Percentiles rank a stretch among this genome's conserved stretches.
Conservation (phyloP, 2,113 vertebrate species). For the Chauna torquata region DNA sequence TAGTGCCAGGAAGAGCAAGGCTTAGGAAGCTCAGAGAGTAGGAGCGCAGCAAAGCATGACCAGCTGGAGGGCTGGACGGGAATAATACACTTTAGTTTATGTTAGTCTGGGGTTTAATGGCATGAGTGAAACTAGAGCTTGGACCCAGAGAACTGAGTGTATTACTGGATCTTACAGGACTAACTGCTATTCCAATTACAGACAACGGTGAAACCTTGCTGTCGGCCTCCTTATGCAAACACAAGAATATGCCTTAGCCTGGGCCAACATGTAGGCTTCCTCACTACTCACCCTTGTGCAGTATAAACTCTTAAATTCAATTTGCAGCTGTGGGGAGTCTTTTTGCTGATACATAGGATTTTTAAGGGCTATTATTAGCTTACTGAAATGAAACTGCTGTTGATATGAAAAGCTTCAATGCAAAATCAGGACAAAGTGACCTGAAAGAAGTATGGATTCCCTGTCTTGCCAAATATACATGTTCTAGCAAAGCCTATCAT, state of each 20-base stretch:
- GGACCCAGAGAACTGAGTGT: neutral
- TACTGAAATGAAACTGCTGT: constrained; percentile 21
- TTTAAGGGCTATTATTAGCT: constrained; percentile 35
- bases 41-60: neutral
- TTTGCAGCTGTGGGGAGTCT: neutral
- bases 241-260: neutral
- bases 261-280: fast-evolving
- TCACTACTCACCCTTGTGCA: neutral
- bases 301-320: neutral
- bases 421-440: constrained; percentile 32
- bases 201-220: neutral
- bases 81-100: neutral
- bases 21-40: neutral
- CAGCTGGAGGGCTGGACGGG: neutral
- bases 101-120: neutral
- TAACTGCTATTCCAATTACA: neutral
- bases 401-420: constrained; percentile 23
- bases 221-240: neutral
- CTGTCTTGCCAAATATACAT: neutral
- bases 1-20: neutral
- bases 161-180: neutral
- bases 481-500: neutral
- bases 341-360: neutral
- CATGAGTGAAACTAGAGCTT: neutral
- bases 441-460: neutral